Evolutionary conservation across 1,140 invertebrate genomes (phyloP), one percentile per base, ranked within the genome.

Genomic region (Aphis craccivora): DNA sequence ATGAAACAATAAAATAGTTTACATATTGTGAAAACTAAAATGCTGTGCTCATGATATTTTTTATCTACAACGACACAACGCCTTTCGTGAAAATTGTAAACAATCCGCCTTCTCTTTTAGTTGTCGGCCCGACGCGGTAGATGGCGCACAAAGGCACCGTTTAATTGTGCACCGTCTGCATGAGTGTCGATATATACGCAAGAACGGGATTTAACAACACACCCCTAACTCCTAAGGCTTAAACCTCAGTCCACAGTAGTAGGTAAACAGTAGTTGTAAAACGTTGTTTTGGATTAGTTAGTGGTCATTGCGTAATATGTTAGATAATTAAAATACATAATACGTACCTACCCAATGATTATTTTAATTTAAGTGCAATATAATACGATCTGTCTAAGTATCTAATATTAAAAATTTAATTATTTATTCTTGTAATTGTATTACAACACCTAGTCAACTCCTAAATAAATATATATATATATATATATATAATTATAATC

Each of bases 141-240:
- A 91, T 67, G 55, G 90, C 90, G 90, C 37, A 43, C 90, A 60
- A 40, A 7, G n/a, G 45, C 18, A 9, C 8, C 87, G 86, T 25
- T 43, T 67, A 67, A 37, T 40, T 86, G 86, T n/a, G 43, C 45
- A 87, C 11, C 7, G 45, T 48, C 43, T 25, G 45, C 14, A 53
- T 23, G 88, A 53, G 88, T 90, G 88, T 60, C 48, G 88, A 90
- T 60, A 90, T 90, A 35, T 90, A 35, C 60, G 60, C 88, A 30
- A 55, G 53, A 40, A 60, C 48, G 51, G 48, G 51, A 55, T 55
- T 25, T 60, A 18, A 51, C 51, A 40, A 55, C 51, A 90, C 88
- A 55, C 51, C 88, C 88, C 88, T 55, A 45, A 55, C 51, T 51
- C 88, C 88, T 55, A 45, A 30, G 14, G 40, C 37, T 40, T 84